Evolutionary conservation across 2,797 vertebrate species (phyloP), one percentile per base, ranked within the genome.

Genomic region (Bovichtus variegatus): DNA sequence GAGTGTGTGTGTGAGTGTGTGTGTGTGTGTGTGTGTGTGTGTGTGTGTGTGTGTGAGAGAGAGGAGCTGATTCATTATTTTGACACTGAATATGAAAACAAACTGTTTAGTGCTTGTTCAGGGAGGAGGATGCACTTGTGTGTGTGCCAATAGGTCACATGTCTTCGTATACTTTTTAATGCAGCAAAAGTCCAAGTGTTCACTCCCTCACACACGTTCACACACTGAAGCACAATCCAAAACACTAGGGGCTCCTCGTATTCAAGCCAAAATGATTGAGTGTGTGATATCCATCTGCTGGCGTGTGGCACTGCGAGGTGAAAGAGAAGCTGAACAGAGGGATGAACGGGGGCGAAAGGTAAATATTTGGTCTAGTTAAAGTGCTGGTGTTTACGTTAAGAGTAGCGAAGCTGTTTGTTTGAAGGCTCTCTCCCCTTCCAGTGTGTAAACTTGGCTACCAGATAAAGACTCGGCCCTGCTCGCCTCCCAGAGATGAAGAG

Each of bases 281-380:
- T 13, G 69, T 73, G 81, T 34, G 91, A 94, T 93, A 94, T 84
- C 38, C 85, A 84, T 92, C 93, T 90, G 76, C 77, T 38, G 84
- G 89, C 85, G 81, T 90, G 89, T 91, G 71, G 80, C 90, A 82
- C 85, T 4, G 61, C 29, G 46, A 16, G 0, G 62, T 62, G 71
- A 87, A 90, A 91, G 74, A 74, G 85, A 79, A 74, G 71, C 80
- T 2, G 71, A 90, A 86, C 78, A 89, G 92, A 84, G 12, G 70
- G 88, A 89, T 87, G 85, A 86, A 89, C 83, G 38, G 85, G 86
- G 92, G 82, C 70, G 21, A 87, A 94, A 91, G 87, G 78, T 90
- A 96, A 96, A 95, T 96, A 95, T 96, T 96, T 95, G 89, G 84
- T 80, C 91, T 94, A 89, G 89, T 93, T 93, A 85, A 90, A 90